Percentiles rank a stretch among this genome's conserved stretches.
Evolutionary conservation across 2,888 invertebrate species (phyloP).

Genomic region (Schizaphis graminum): DNA sequence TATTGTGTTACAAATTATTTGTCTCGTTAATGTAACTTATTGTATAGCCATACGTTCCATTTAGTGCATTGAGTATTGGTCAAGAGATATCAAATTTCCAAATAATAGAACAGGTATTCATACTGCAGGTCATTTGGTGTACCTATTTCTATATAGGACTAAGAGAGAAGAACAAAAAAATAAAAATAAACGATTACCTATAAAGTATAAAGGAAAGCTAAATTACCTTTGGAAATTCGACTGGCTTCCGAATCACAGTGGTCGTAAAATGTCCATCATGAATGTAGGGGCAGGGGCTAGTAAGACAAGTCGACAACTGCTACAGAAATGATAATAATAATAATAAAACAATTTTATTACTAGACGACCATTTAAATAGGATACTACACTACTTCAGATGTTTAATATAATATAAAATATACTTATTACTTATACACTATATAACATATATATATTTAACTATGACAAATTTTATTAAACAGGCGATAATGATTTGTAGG

Average conservation of each 20-base stretch:
- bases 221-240: background rate
- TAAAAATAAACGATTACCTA: background rate
- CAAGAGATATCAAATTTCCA: background rate
- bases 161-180: background rate
- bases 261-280: background rate
- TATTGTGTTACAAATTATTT: conserved; percentile 14
- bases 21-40: background rate
- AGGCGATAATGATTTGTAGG: background rate
- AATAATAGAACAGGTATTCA: background rate
- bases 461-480: background rate
- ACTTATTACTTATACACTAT: no score
- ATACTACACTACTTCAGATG: background rate
- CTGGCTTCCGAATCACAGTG: background rate
- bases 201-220: background rate
- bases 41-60: background rate
- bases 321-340: background rate
- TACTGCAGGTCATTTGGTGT: background rate
- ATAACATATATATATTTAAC: no score
- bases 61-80: background rate
- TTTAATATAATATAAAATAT: background rate
- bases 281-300: background rate
- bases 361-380: background rate
- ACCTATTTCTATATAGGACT: no score
- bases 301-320: background rate
- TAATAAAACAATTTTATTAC: background rate